Percentiles rank a stretch among this genome's conserved stretches.
phyloP scores from a whole-genome alignment of 2,113 vertebrate species.

The Notothenia rossii region DNA sequence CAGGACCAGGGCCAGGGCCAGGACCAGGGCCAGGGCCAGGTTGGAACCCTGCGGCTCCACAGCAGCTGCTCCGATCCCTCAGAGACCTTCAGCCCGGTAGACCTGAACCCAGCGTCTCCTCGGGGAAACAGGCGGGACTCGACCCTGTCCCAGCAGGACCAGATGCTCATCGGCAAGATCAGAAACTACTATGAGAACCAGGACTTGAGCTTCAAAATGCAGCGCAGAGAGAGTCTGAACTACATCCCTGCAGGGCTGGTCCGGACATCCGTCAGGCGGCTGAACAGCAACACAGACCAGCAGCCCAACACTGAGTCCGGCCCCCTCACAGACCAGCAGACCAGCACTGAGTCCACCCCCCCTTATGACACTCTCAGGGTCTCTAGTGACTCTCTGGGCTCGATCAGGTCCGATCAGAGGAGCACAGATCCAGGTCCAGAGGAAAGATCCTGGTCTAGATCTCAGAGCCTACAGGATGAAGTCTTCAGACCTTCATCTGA shows the following conservation, averaged over 20 bases:
- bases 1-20: too few relatives aligned
- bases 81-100: conserved; percentile 26
- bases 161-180: conserved; percentile 91
- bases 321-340: conserved; percentile 74
- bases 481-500: conserved; percentile 87
- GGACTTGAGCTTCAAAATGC: conserved; percentile 84
- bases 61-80: not conserved
- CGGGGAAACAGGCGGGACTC: conserved; percentile 83
- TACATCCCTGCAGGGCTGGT: conserved; percentile 94
- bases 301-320: conserved; percentile 34
- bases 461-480: conserved; percentile 66
- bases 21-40: too few relatives aligned
- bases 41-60: too few relatives aligned
- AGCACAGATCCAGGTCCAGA: conserved; percentile 25
- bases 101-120: conserved; percentile 63
- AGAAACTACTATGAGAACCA: conserved; percentile 90
- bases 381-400: conserved; percentile 35
- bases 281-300: conserved; percentile 84
- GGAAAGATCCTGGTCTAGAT: conserved; percentile 21
- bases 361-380: conserved; percentile 52
- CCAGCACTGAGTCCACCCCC: conserved; percentile 57
- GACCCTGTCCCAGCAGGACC: conserved; percentile 87
- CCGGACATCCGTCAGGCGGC: conserved; percentile 87
- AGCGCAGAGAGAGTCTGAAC: conserved; percentile 92
- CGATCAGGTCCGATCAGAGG: conserved; percentile 27